A percentile compares a stretch with the other conserved stretches of the same genome.
Conservation (phyloP, 2,888 invertebrate genomes). For the Macroteleia sp. region DNA sequence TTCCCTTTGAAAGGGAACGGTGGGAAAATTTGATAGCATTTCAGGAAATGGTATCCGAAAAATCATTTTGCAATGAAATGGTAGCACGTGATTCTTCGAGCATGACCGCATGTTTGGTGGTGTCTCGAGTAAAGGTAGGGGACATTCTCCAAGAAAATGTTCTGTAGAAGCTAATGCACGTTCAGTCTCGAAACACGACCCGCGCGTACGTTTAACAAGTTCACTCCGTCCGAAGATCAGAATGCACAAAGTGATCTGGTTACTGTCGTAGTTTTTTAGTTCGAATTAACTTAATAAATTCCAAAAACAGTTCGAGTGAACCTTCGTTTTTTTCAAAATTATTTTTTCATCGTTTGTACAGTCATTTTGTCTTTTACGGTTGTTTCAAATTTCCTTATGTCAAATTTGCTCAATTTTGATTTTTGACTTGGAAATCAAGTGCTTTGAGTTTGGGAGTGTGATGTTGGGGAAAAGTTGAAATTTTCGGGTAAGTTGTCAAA, state of each 20-base stretch:
- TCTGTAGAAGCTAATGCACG: constrained; percentile 69
- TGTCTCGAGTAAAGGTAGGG: constrained; percentile 45
- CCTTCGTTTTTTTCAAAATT: too few relatives aligned
- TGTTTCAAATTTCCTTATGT: too few relatives aligned
- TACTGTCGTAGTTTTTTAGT: too few relatives aligned
- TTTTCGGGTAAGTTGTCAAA: constrained; percentile 34
- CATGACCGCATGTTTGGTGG: constrained; percentile 59
- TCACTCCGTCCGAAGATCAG: constrained; percentile 34
- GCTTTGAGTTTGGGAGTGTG: constrained; percentile 18
- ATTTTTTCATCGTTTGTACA: neutral
- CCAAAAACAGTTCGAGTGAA: too few relatives aligned
- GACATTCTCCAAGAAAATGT: constrained; percentile 64
- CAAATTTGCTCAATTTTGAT: too few relatives aligned
- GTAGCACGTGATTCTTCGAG: constrained; percentile 62
- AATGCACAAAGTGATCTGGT: constrained; percentile 43
- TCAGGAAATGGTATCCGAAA: too few relatives aligned
- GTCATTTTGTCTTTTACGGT: too few relatives aligned
- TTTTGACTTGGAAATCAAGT: too few relatives aligned
- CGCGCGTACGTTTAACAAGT: constrained; percentile 65
- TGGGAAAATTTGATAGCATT: too few relatives aligned
- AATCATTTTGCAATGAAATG: constrained; percentile 56
- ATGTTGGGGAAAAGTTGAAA: constrained; percentile 52
- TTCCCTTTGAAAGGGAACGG: too few relatives aligned
- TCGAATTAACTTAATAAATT: too few relatives aligned
- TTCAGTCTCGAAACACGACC: constrained; percentile 74